A percentile compares a stretch with the other conserved stretches of the same genome.
Evolutionary conservation across 2,797 vertebrate genomes (phyloP).

Genomic region (Thripadectes ignobilis): DNA sequence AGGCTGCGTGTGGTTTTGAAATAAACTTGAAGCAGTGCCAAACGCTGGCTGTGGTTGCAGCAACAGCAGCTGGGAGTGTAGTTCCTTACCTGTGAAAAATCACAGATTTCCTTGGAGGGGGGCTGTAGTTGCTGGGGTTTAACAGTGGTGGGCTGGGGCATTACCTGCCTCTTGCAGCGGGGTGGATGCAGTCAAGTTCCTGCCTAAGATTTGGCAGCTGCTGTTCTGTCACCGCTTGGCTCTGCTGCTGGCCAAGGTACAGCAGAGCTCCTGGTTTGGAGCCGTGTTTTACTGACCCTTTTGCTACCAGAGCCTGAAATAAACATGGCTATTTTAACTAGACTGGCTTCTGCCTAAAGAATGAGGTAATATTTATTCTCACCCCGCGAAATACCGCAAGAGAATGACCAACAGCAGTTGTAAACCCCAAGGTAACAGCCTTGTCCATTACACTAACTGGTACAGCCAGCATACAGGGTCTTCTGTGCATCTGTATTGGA

Average conservation of each 20-base stretch:
- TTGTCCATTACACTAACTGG: not conserved
- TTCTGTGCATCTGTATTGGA: not conserved
- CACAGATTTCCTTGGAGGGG: not conserved
- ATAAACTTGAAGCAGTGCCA: conserved; percentile 30
- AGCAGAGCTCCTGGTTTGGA: not conserved
- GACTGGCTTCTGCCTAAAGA: not conserved
- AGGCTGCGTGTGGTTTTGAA: conserved; percentile 25
- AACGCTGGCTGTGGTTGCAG: not conserved
- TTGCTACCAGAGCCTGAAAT: not conserved
- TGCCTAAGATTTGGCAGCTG: not conserved
- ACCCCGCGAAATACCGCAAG: not conserved
- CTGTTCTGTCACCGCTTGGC: not conserved
- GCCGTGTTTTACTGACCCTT: not conserved
- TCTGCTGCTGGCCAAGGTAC: not conserved
- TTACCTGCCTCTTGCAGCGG: not conserved
- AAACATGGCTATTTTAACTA: not conserved
- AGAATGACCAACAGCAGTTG: not conserved
- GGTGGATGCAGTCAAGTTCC: not conserved
- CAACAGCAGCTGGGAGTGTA: conserved; percentile 12
- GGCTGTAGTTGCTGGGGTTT: not conserved
- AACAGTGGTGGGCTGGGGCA: not conserved
- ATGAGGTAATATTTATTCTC: not conserved
- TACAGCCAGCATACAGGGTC: not conserved
- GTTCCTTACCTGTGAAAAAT: conserved; percentile 2
- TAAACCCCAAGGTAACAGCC: not conserved